phyloP scores from a whole-genome alignment of 2,888 invertebrate genomes.

The Nudaria mundana region DNA sequence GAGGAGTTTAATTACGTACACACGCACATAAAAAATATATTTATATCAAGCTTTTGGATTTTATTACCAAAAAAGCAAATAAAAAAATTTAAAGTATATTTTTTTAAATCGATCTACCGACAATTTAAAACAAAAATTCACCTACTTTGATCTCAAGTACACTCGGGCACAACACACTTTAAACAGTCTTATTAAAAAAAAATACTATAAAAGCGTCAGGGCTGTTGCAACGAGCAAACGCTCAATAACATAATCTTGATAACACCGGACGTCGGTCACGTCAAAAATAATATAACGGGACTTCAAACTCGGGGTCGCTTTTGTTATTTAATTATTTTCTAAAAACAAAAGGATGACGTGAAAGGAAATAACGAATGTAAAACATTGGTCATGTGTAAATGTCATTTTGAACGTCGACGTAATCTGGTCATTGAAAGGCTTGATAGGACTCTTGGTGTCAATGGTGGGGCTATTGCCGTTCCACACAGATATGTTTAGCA shows the following conservation, averaged over 20 bases:
- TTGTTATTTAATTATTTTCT: slow-evolving; percentile 3
- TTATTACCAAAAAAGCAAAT: no score
- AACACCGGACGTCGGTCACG: slow-evolving; percentile 31
- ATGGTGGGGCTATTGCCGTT: no score
- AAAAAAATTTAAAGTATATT: background rate
- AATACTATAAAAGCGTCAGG: slow-evolving; percentile 19
- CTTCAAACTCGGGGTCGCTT: slow-evolving; percentile 17
- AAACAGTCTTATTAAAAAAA: slow-evolving; percentile 12
- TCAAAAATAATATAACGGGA: slow-evolving; percentile 35
- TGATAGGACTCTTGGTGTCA: no score
- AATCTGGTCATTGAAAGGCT: no score
- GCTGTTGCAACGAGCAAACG: slow-evolving; percentile 30
- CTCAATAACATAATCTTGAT: slow-evolving; percentile 42
- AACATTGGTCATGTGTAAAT: no score
- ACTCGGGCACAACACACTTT: slow-evolving; percentile 23
- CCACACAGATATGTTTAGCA: no score
- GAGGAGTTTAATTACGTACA: no score
- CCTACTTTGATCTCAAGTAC: slow-evolving; percentile 27
- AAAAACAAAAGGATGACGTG: no score
- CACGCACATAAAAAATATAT: no score
- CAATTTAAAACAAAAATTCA: slow-evolving; percentile 6
- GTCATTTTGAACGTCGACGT: no score
- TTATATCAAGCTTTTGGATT: no score
- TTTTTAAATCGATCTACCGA: slow-evolving; percentile 1
- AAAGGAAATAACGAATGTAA: no score